These are phyloP conservation scores for Tenodera sinensis DNA, from an alignment of 2,888 invertebrate genomes.

Conservation along the genomic window DNA sequence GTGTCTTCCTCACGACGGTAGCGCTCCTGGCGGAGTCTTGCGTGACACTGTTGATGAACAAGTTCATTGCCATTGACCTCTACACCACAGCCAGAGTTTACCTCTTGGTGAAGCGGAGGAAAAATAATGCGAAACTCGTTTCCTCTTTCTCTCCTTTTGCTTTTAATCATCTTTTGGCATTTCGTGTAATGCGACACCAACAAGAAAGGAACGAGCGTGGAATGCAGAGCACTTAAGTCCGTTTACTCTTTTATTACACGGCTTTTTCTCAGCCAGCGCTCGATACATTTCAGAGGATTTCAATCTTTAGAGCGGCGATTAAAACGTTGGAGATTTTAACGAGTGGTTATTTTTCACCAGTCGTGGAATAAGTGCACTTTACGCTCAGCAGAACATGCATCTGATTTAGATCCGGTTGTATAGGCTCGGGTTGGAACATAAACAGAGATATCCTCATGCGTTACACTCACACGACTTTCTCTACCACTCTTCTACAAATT, in stretches of 20 bases:
- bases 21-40: neutral
- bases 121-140: neutral
- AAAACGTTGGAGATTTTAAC: neutral
- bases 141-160: neutral
- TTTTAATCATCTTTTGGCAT: neutral
- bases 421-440: no score
- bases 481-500: no score
- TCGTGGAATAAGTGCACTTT: neutral
- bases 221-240: neutral
- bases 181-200: neutral
- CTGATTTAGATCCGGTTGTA: no score
- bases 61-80: conserved; percentile 17
- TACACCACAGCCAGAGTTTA: neutral
- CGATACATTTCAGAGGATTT: neutral
- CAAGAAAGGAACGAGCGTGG: neutral
- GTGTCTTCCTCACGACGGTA: neutral
- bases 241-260: neutral
- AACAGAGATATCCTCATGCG: no score
- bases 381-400: neutral
- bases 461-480: no score
- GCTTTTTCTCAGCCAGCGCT: neutral
- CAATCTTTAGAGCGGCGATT: neutral
- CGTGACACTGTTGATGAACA: neutral
- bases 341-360: neutral
- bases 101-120: neutral